phyloP scores from a whole-genome alignment of 2,113 vertebrate genomes.

The Thamnophis sirtalis region DNA sequence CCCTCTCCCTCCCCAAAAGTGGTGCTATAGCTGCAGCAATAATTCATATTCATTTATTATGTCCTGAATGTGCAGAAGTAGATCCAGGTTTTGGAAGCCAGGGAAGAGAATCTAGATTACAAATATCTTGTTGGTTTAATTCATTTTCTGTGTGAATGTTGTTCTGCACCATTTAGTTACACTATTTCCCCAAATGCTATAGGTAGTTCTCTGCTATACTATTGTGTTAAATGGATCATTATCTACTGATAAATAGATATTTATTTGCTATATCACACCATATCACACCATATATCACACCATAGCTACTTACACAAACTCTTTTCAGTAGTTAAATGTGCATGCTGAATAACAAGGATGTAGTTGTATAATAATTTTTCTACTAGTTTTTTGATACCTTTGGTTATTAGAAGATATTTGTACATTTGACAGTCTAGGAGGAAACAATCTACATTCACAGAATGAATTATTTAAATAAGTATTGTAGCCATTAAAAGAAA shows the following conservation, averaged over 20 bases:
- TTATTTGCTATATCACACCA: background rate
- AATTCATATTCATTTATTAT: background rate
- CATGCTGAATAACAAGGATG: accelerated
- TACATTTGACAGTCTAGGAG: background rate
- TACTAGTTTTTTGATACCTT: accelerated
- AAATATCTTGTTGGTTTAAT: background rate
- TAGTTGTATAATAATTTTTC: background rate
- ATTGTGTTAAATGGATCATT: background rate
- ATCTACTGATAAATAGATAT: background rate
- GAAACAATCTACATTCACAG: background rate
- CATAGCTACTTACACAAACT: background rate
- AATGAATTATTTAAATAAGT: background rate
- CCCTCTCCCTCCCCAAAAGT: background rate
- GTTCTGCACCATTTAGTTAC: background rate
- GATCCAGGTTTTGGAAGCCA: background rate
- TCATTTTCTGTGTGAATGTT: background rate
- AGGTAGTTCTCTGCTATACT: background rate
- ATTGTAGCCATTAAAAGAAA: background rate
- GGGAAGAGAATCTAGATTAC: background rate
- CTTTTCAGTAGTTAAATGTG: background rate
- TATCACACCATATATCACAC: background rate
- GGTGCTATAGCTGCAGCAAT: background rate
- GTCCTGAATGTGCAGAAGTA: background rate
- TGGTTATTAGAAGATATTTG: background rate
- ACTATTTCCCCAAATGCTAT: accelerated